Conservation (phyloP, 2,797 vertebrate genomes). For the Chrosomus eos region DNA sequence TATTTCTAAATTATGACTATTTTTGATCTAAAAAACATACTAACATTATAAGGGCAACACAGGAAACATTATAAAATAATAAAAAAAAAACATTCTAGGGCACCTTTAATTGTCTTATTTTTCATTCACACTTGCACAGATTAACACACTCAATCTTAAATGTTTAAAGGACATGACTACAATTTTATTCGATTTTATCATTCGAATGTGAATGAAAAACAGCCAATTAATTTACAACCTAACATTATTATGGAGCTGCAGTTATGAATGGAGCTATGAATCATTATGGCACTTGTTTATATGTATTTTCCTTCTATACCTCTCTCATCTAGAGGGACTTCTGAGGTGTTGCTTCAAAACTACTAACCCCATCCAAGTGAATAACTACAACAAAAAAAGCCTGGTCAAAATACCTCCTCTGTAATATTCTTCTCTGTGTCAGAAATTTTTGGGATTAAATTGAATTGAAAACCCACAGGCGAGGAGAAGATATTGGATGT, state of each 20-base stretch:
- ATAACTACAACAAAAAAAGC: constrained; percentile 63
- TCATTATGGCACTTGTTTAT: background rate
- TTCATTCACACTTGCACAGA: background rate
- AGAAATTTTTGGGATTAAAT: constrained; percentile 77
- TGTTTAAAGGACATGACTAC: background rate
- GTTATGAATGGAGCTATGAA: background rate
- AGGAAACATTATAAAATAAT: too few species aligned
- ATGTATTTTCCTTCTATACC: background rate
- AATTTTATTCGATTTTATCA: background rate
- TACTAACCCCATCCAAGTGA: constrained; percentile 73
- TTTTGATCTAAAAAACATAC: too few species aligned
- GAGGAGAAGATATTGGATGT: constrained; percentile 82
- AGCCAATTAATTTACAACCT: background rate
- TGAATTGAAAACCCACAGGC: constrained; percentile 85
- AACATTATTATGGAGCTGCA: background rate
- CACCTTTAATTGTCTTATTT: background rate
- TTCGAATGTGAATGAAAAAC: background rate
- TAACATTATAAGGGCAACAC: too few species aligned
- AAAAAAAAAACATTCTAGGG: too few species aligned
- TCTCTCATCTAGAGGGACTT: background rate
- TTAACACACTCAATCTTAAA: background rate
- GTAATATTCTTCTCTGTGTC: constrained; percentile 73
- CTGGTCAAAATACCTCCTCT: constrained; percentile 1
- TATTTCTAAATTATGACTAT: too few species aligned
- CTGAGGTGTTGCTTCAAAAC: constrained; percentile 47